A percentile compares a stretch with the other conserved stretches of the same genome.
Evolutionary conservation across 2,888 invertebrate species (phyloP).

Genomic region (Cloeon dipterum): DNA sequence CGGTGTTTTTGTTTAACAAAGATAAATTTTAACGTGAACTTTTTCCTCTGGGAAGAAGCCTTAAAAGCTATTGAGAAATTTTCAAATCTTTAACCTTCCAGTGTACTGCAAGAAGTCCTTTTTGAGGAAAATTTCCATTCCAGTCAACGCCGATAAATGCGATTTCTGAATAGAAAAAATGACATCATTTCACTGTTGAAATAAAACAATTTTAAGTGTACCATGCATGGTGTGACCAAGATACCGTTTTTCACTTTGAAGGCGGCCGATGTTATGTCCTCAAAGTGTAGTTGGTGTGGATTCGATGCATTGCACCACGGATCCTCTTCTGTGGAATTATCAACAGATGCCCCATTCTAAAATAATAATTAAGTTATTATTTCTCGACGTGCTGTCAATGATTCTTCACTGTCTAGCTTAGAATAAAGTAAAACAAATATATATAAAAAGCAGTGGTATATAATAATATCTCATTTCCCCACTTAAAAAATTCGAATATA

Average conservation of each 20-base stretch:
- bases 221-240: slow-evolving; percentile 66
- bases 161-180: slow-evolving; percentile 37
- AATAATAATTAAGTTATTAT: too few species aligned
- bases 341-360: too few species aligned
- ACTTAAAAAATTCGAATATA: too few species aligned
- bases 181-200: background rate
- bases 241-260: slow-evolving; percentile 69
- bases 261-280: slow-evolving; percentile 74
- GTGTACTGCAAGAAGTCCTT: slow-evolving; percentile 87
- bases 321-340: too few species aligned
- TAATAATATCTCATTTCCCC: too few species aligned
- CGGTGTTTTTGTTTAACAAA: too few species aligned
- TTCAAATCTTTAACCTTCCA: slow-evolving; percentile 43
- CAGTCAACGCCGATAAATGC: slow-evolving; percentile 49
- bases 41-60: background rate
- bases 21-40: too few species aligned
- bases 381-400: too few species aligned
- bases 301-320: slow-evolving; percentile 38
- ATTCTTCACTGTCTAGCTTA: too few species aligned
- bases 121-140: slow-evolving; percentile 77
- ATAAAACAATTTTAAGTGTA: slow-evolving; percentile 17
- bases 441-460: too few species aligned
- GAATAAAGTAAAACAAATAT: too few species aligned
- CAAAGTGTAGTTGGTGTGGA: slow-evolving; percentile 50
- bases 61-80: background rate